These are phyloP conservation scores for Teinopalpus imperialis DNA, from an alignment of 2,888 invertebrate species.

Conservation along the genomic window DNA sequence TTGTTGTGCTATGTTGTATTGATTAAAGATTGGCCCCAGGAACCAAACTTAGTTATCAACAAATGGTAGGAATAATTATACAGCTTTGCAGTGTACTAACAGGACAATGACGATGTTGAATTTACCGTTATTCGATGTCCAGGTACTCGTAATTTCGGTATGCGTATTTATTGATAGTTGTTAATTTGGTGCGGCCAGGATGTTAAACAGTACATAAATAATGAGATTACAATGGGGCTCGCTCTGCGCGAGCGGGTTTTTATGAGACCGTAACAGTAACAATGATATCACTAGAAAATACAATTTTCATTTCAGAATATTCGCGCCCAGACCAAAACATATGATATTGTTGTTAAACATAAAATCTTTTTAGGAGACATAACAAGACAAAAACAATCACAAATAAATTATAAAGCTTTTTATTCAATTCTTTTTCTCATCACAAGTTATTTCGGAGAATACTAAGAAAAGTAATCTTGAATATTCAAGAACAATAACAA, in stretches of 20 bases:
- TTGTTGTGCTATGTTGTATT: too few species aligned
- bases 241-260: slow-evolving; percentile 19
- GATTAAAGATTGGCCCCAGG: too few species aligned
- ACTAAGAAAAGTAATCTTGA: too few species aligned
- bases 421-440: too few species aligned
- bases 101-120: too few species aligned
- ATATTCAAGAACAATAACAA: too few species aligned
- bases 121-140: slow-evolving; percentile 1
- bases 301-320: slow-evolving; percentile 12
- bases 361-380: neutral
- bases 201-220: slow-evolving; percentile 26
- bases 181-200: slow-evolving; percentile 19
- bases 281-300: slow-evolving; percentile 15
- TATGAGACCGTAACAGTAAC: slow-evolving; percentile 16
- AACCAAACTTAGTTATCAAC: too few species aligned
- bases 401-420: too few species aligned
- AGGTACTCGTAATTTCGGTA: slow-evolving; percentile 7
- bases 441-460: too few species aligned
- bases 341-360: neutral
- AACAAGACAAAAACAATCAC: too few species aligned
- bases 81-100: too few species aligned
- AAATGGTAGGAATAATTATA: too few species aligned
- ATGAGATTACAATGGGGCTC: slow-evolving; percentile 25
- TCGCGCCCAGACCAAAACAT: slow-evolving; percentile 1
- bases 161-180: slow-evolving; percentile 13